Evolutionary conservation across 2,113 vertebrate species (phyloP).

Genomic region (Spheniscus mendiculus): DNA sequence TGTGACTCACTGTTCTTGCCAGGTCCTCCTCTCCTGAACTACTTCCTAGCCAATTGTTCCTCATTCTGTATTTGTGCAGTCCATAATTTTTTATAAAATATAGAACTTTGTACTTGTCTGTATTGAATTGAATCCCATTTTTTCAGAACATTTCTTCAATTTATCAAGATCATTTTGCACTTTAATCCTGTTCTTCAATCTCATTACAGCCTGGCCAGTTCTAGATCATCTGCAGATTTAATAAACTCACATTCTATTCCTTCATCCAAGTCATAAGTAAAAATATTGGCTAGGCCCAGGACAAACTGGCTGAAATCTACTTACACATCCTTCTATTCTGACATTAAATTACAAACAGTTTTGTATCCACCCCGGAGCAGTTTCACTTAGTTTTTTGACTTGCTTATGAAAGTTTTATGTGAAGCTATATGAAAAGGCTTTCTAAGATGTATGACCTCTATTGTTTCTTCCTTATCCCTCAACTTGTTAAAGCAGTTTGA

Average conservation of each 20-base stretch:
- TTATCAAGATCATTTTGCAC: slow-evolving; percentile 30
- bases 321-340: background rate
- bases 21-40: background rate
- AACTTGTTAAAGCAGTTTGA: background rate
- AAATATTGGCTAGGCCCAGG: background rate
- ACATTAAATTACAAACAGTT: background rate
- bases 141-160: slow-evolving; percentile 40
- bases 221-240: slow-evolving; percentile 40
- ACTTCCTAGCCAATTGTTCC: background rate
- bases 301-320: slow-evolving; percentile 2
- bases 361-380: background rate
- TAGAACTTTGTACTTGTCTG: background rate
- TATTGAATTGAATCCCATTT: slow-evolving; percentile 10
- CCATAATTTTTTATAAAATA: background rate
- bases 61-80: background rate
- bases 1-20: background rate
- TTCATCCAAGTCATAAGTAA: slow-evolving; percentile 13
- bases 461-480: background rate
- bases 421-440: background rate
- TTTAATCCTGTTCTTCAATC: slow-evolving; percentile 43
- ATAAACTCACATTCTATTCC: slow-evolving; percentile 1
- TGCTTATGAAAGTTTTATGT: background rate
- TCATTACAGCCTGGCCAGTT: slow-evolving; percentile 1
- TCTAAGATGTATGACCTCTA: background rate
- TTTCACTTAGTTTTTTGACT: slow-evolving; percentile 13